These are phyloP conservation scores for Xanthorhoe spadicearia DNA, from an alignment of 2,888 invertebrate species.

Conservation along the genomic window DNA sequence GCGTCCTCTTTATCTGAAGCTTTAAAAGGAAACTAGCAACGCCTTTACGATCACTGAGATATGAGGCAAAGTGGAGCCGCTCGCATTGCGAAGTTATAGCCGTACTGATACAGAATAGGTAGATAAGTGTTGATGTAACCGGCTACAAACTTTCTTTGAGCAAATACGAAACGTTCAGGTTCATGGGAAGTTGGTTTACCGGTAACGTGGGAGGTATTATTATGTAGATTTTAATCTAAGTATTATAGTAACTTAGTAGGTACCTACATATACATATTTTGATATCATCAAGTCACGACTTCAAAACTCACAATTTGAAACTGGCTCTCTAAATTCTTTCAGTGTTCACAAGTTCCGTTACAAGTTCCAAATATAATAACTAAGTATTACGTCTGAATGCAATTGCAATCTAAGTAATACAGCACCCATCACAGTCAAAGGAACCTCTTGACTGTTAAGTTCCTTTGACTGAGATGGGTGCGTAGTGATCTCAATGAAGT, in stretches of 20 bases:
- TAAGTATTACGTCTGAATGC: too few relatives aligned
- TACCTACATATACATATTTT: constrained; percentile 34
- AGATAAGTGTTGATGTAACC: constrained; percentile 38
- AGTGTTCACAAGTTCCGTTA: not conserved
- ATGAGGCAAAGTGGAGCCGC: constrained; percentile 62
- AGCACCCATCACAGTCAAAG: too few relatives aligned
- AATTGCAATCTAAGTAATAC: too few relatives aligned
- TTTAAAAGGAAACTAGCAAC: constrained; percentile 79
- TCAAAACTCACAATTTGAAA: constrained; percentile 42
- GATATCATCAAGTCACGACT: constrained; percentile 63
- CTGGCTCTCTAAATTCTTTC: constrained; percentile 53
- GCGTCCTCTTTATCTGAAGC: constrained; percentile 70
- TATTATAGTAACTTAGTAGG: constrained; percentile 30
- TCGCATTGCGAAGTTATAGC: constrained; percentile 49
- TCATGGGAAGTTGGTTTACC: constrained; percentile 28
- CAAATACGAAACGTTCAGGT: constrained; percentile 31
- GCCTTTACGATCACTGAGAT: constrained; percentile 72
- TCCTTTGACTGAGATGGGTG: too few relatives aligned
- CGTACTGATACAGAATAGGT: constrained; percentile 42
- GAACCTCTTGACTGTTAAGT: too few relatives aligned
- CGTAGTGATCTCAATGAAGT: constrained; percentile 36
- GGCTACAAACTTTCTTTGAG: constrained; percentile 33
- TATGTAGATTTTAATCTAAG: constrained; percentile 34
- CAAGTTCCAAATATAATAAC: too few relatives aligned
- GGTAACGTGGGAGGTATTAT: constrained; percentile 27